Base-by-base conservation (phyloP, 2,888 invertebrate species). In the Uloborus plumipes region DNA sequence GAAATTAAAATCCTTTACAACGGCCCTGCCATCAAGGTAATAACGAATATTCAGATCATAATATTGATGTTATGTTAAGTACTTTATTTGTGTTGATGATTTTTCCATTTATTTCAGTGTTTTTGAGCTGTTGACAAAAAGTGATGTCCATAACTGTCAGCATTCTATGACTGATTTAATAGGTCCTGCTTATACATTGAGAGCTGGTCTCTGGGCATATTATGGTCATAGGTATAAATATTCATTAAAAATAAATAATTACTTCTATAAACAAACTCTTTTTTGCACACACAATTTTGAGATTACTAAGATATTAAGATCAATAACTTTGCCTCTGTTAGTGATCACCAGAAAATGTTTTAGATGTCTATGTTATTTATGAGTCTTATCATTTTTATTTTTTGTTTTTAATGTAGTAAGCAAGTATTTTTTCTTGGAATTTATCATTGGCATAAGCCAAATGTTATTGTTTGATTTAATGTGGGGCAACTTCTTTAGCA, bases 121-220 rank as follows among this genome's bases (percentile, higher is more conserved):
- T 49, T 92, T 92, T 69, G 91, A 95, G 92, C 92, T 94, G 67
- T 90, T 96, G 82, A 92, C 93, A 86, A 94, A 94, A 89, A 95
- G 95, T 85, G 96, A 97, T 87, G 92, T 94, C 16, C 91, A 96
- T 14, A 96, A 96, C 89, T 95, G 94, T 88, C 93, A 95, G 85
- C 94, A 95, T 88, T 94, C 94, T 0, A 92, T 95, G 90, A 91
- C 93, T 3, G 95, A 95, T 86, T 90, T 96, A 73, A 93, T 94
- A 84, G 93, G 94, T 85, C 93, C 94, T 85, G 94, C 94, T 26
- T 92, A 94, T 86, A 93, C 94, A 0, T 93, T 95, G 89, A 93
- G 94, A 86, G 93, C 95, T 0, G 94, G 95, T 0, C 90, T 97
- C 14, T 97, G 97, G 97, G 92, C 93, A 16, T 92, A 95, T 75